Evolutionary conservation across 2,113 vertebrate species (phyloP), one percentile per base, ranked within the genome.

Genomic region (Psittacara wagleri): DNA sequence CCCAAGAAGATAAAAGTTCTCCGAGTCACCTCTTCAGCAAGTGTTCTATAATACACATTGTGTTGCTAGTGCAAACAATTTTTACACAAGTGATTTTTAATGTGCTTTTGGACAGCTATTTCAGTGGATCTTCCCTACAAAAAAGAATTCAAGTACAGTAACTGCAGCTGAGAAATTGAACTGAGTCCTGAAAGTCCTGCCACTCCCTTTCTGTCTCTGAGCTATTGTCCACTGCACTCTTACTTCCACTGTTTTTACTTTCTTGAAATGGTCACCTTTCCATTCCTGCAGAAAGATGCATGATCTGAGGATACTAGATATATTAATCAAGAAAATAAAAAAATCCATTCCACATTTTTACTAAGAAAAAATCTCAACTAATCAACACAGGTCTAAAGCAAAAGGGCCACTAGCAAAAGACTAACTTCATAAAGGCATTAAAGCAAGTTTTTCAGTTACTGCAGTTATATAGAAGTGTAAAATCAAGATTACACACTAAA

Each of bases 401-500:
- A 31, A 86, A 79, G 20, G 2, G 20, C 25, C 46, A 25, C 59
- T 61, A 67, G 61, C 25, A 77, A 72, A 13, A 68, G 10, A 44
- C 24, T 67, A 15, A 15, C 22, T 83, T 83, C 17, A 41, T 51
- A 69, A 69, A 83, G 37, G 35, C 68, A 52, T 31, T 68, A 35
- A 61, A 81, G 46, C 13, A 57, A 16, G 72, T 70, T 96, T 95
- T 88, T 86, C 23, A 27, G 77, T 80, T 82, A 52, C n/a, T 73
- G 27, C 0, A 4, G 55, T 74, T 72, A 46, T 24, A 75, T 66
- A 72, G 74, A 88, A 80, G 51, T 49, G 51, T 92, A 79, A 95
- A 95, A 95, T 95, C 70, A 95, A 90, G 90, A 96, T 96, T 94
- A 86, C 28, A 90, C 11, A 55, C 63, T 55, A 79, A 7, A 79